Evolutionary conservation across 2,888 invertebrate species (phyloP), one percentile per base, ranked within the genome.

Genomic region (Heliconius hortense): DNA sequence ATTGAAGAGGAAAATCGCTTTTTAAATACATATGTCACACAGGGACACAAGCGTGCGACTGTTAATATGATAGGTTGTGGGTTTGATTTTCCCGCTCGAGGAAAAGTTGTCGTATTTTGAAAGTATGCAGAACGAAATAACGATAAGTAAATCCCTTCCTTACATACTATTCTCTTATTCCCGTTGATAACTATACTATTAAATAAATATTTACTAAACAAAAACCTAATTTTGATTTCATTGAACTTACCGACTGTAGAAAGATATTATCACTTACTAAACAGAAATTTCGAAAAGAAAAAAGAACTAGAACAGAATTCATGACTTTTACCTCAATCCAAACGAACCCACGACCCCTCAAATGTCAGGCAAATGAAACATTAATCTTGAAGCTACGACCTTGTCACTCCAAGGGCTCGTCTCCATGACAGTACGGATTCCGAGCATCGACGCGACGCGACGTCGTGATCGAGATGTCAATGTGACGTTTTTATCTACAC

Each of bases 391-490:
- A 85, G 82, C 82, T 82, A 80, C 85, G 87, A 88, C 89, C 89
- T 86, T 87, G 90, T 88, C 89, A 86, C 82, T 81, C 78, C 35
- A 81, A 79, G 80, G 81, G 84, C 82, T 83, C 81, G 80, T 80
- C 81, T 81, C 83, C 84, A 80, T 84, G 88, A 87, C 87, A 85
- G 77, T 82, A 79, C 80, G 83, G 85, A 86, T 87, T 88, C 86
- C 86, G 81, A 83, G 81, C 81, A 78, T 82, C 53, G 74, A 73
- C 63, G 78, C 75, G 70, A 59, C 63, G 63, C 63, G 63, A 63
- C 24, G 84, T 91, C 92, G 91, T 92, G 93, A 92, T 87, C 86
- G 84, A 84, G 84, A 88, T 88, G 90, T 92, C 92, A 88, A 85
- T 87, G 79, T 86, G 85, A 84, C 82, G 85, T 88, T 84, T 86